These are phyloP conservation scores for Procavia capensis DNA, from an alignment of 2,113 vertebrate species.

Conservation along the genomic window DNA sequence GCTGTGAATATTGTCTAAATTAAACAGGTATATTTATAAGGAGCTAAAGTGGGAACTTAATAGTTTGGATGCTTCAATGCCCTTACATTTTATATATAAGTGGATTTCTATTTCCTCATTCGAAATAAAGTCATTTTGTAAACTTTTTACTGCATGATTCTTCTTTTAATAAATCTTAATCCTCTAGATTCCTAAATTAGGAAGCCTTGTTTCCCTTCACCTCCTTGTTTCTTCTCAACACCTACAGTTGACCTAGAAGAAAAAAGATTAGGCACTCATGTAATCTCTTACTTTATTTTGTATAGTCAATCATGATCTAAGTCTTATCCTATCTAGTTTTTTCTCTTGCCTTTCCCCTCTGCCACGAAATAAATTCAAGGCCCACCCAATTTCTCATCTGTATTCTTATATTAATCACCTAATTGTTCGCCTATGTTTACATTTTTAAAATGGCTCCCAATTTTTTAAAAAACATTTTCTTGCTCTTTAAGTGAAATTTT, in stretches of 20 bases:
- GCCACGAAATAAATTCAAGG: background rate
- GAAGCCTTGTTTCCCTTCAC: background rate
- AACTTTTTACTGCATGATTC: background rate
- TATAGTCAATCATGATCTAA: background rate
- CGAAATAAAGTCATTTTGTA: constrained; percentile 82
- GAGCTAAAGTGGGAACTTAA: background rate
- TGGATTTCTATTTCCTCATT: constrained; percentile 78
- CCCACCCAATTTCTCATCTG: background rate
- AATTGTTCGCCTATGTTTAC: background rate
- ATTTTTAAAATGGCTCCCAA: background rate
- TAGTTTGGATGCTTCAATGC: constrained; percentile 29
- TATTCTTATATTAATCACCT: background rate
- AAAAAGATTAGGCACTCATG: background rate
- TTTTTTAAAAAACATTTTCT: background rate
- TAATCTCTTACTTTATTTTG: background rate
- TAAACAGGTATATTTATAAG: constrained; percentile 32
- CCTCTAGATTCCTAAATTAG: background rate
- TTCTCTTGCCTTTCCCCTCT: background rate
- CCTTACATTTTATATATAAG: constrained; percentile 59
- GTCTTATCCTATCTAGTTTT: background rate
- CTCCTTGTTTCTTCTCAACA: background rate
- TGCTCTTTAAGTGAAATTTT: too few species aligned
- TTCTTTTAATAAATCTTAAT: background rate
- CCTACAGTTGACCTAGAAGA: background rate
- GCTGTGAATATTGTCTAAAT: constrained; percentile 18